Conservation (phyloP, 2,113 vertebrate species). For the Sitta europaea region DNA sequence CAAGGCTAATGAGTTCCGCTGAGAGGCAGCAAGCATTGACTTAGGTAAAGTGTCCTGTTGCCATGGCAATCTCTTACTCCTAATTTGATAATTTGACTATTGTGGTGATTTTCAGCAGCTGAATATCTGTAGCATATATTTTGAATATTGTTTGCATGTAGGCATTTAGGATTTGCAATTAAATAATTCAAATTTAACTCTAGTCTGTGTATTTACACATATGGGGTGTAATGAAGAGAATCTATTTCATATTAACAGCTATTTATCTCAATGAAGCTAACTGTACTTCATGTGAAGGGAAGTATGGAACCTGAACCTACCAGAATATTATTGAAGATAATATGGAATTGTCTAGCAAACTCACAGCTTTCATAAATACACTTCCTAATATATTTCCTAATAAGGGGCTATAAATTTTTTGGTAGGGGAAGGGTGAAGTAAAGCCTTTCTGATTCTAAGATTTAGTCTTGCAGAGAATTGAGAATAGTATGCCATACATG, state of each 20-base stretch:
- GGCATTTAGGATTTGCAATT: not conserved
- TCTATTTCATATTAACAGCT: not conserved
- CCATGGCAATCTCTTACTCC: not conserved
- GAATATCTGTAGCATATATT: not conserved
- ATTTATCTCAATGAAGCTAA: not conserved
- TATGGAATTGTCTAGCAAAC: not conserved
- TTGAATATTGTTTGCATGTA: not conserved
- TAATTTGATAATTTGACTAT: not conserved
- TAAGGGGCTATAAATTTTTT: not conserved
- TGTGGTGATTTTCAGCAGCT: not conserved
- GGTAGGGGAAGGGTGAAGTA: not conserved
- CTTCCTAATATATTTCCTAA: not conserved
- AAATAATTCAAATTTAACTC: not conserved
- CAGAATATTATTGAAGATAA: not conserved
- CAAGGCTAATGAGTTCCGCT: slow-evolving; percentile 1
- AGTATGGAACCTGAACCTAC: not conserved
- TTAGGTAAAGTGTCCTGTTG: not conserved
- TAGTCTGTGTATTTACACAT: not conserved
- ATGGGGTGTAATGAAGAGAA: not conserved
- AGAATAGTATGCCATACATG: not conserved
- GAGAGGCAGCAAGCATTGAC: not conserved
- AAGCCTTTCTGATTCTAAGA: not conserved
- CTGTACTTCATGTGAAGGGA: not conserved
- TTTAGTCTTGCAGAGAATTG: not conserved
- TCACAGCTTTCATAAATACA: not conserved